Conservation (phyloP, 1,140 invertebrate genomes). For the Lysiphlebus fabarum region DNA sequence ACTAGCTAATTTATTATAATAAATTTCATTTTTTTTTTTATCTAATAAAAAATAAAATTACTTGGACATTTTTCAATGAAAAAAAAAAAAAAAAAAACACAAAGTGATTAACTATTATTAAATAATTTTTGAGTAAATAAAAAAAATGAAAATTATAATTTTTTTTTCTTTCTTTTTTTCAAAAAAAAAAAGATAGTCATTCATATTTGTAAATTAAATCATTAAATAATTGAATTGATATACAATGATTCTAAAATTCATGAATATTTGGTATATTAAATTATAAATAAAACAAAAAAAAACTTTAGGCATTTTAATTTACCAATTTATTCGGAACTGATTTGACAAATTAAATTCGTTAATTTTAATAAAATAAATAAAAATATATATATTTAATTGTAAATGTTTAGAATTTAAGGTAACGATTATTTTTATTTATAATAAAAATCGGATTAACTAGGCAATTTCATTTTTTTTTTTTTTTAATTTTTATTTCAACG, state of each 20-base stretch:
- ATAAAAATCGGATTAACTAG: slow-evolving; percentile 3
- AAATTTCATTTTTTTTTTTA: too few relatives aligned
- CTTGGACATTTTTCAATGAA: too few relatives aligned
- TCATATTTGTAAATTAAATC: slow-evolving; percentile 9
- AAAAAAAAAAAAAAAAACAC: too few relatives aligned
- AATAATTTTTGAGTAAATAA: too few relatives aligned
- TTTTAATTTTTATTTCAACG: slow-evolving; percentile 1
- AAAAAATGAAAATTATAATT: too few relatives aligned
- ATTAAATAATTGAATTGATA: slow-evolving; percentile 31
- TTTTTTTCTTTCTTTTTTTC: too few relatives aligned
- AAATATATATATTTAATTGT: slow-evolving; percentile 16
- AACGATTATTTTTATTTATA: not conserved
- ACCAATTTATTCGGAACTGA: slow-evolving; percentile 38
- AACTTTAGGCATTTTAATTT: slow-evolving; percentile 10
- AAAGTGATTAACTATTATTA: too few relatives aligned
- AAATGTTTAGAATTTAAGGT: slow-evolving; percentile 10
- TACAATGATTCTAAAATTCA: slow-evolving; percentile 7
- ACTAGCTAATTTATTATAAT: too few relatives aligned
- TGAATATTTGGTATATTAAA: not conserved
- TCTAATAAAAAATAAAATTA: too few relatives aligned
- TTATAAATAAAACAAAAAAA: slow-evolving; percentile 8
- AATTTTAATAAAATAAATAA: slow-evolving; percentile 11
- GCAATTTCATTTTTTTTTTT: slow-evolving; percentile 2
- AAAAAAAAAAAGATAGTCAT: too few relatives aligned
- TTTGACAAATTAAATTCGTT: slow-evolving; percentile 31